These are phyloP conservation scores for Drosophila bocki DNA, from an alignment of 1,140 invertebrate species.

Conservation along the genomic window DNA sequence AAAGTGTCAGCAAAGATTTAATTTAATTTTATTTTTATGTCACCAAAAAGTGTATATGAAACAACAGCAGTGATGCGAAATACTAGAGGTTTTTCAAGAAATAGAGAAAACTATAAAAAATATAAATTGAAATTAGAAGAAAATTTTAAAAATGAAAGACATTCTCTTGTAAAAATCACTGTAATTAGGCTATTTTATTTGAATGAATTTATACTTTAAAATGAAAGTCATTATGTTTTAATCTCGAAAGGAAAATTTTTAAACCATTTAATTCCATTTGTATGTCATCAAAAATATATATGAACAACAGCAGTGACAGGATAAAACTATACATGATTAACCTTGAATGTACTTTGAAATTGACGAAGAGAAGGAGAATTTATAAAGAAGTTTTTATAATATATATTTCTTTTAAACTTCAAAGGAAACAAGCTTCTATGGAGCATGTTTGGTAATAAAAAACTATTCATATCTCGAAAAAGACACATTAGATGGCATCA, in stretches of 20 bases:
- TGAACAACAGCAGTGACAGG: too few species aligned
- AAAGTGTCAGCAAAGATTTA: constrained; percentile 78
- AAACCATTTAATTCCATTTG: too few species aligned
- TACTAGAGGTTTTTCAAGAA: background rate
- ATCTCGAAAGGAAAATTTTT: too few species aligned
- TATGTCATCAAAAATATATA: too few species aligned
- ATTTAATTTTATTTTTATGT: constrained; percentile 67
- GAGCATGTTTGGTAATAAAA: background rate
- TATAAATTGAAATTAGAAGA: too few species aligned
- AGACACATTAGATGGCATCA: background rate
- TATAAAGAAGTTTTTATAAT: background rate
- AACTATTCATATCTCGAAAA: background rate
- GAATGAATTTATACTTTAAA: too few species aligned
- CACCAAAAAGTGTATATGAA: constrained; percentile 11
- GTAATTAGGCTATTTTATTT: too few species aligned
- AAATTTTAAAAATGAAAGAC: background rate
- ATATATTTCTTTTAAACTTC: background rate
- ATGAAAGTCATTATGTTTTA: too few species aligned
- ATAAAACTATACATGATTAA: too few species aligned
- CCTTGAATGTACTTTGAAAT: background rate
- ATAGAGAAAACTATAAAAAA: background rate
- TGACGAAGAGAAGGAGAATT: background rate
- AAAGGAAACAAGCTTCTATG: background rate
- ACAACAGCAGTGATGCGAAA: background rate
- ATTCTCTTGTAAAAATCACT: too few species aligned